These are phyloP conservation scores for Aldabrachelys gigantea DNA, from an alignment of 2,113 vertebrate genomes.

Conservation along the genomic window DNA sequence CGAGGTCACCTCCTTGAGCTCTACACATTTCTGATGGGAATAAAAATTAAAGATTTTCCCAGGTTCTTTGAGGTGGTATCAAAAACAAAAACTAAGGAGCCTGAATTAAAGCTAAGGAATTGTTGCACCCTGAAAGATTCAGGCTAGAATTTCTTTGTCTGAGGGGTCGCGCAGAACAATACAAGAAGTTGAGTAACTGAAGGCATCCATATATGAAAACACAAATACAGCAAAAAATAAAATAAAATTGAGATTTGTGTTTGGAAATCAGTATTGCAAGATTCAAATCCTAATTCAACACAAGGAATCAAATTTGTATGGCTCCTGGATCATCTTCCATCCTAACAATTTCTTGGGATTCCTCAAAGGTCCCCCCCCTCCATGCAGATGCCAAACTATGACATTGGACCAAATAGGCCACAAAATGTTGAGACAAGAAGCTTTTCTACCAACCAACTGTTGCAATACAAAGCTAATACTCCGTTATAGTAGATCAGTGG, in stretches of 20 bases:
- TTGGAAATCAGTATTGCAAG: not conserved
- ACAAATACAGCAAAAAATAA: not conserved
- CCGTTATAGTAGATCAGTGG: not conserved
- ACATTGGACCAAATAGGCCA: not conserved
- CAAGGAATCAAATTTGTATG: not conserved
- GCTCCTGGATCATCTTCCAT: not conserved
- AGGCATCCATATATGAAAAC: not conserved
- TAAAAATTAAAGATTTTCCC: constrained; percentile 46
- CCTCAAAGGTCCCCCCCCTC: not conserved
- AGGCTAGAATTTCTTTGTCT: constrained; percentile 25
- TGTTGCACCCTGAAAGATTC: not conserved
- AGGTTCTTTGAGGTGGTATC: constrained; percentile 52
- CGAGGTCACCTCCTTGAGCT: constrained; percentile 58
- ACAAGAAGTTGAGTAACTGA: accelerated
- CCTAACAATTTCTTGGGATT: not conserved
- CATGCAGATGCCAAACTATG: not conserved
- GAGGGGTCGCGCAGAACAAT: not conserved
- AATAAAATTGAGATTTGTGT: not conserved
- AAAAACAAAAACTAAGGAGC: constrained; percentile 38
- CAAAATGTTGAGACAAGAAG: not conserved
- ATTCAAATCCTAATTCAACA: not conserved
- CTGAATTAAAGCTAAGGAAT: constrained; percentile 31
- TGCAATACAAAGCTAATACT: not conserved
- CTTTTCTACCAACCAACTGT: not conserved
- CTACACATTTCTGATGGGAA: constrained; percentile 25